Evolutionary conservation across 2,888 invertebrate species (phyloP).

Genomic region (Acronicta psi): DNA sequence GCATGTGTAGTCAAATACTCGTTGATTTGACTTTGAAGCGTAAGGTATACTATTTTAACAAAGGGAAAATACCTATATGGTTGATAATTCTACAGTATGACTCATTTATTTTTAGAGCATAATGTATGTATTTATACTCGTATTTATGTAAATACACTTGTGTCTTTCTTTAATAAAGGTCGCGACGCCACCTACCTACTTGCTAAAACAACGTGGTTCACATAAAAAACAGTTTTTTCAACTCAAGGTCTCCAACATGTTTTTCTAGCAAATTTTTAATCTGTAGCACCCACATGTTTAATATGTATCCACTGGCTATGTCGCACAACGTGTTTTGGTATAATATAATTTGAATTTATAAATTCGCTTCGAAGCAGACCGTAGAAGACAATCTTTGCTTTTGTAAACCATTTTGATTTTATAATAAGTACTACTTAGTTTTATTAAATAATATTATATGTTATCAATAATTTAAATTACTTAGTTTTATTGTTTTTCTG

Average conservation of each 20-base stretch:
- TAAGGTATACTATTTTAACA: too few species aligned
- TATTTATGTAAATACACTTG: constrained; percentile 8
- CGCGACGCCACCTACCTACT: constrained; percentile 22
- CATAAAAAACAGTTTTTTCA: constrained; percentile 64
- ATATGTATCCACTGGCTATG: constrained; percentile 12
- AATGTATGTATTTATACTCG: constrained; percentile 4
- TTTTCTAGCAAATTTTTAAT: constrained; percentile 38
- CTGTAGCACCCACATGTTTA: constrained; percentile 11
- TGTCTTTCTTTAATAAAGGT: constrained; percentile 21
- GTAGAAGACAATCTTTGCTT: neutral
- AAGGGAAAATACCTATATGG: too few species aligned
- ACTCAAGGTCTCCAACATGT: constrained; percentile 60
- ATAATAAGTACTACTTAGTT: neutral
- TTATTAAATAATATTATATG: too few species aligned
- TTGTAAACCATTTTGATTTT: neutral
- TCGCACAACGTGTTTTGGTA: neutral
- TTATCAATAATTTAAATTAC: too few species aligned
- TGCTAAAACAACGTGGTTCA: constrained; percentile 50
- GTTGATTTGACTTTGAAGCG: too few species aligned
- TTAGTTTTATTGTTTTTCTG: too few species aligned
- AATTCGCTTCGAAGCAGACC: neutral
- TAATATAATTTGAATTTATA: neutral
- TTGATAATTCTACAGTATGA: neutral
- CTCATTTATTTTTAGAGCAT: constrained; percentile 8
- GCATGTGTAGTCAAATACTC: too few species aligned